Evolutionary conservation across 2,113 vertebrate species (phyloP), one percentile per base, ranked within the genome.

Genomic region (Cyphotilapia sp.): DNA sequence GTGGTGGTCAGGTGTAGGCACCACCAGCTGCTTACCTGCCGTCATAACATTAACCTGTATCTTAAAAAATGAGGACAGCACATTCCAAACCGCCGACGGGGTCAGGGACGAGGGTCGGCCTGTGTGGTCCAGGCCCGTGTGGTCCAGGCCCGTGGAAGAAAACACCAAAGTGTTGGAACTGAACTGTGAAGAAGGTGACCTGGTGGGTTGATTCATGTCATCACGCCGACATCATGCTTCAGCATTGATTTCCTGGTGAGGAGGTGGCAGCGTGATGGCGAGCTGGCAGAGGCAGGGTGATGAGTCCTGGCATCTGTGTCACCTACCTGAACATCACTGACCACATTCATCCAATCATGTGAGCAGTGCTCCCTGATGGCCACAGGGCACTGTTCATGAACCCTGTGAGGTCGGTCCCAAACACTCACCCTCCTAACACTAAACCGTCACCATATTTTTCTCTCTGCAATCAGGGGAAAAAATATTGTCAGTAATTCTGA

Each of bases 41-140:
- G 0, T 71, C 4, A 6, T 4, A 1, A 40, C 13, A 17, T 74
- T 45, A 27, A 16, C 66, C 22, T 9, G n/a, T 6, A 45, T 3
- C 12, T 42, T 16, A 40, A 24, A 71, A 71, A 71, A 17, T 61
- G 11, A 22, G 19, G 19, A 51, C n/a, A 4, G 51, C 17, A 53
- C 8, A 22, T 22, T 54, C 19, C 19, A 53, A 53, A n/a, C 19
- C 2, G 9, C 9, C 6, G 53, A 56, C 4, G 4, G 22, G 27
- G 57, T 6, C 57, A 24, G 54, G 54, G 24, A 11, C 6, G 6
- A 19, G 31, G 29, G 29, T 11, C 0, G 5, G 59, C 40, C 69
- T 0, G 1, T 74, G 38, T 27, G 38, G 13, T 45, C 38, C 22
- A 22, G 5, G 59, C 40, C 69, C 1, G 1, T 74, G 38, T 27